These are phyloP conservation scores for Ophion ventricosus DNA, from an alignment of 2,888 invertebrate species.

Conservation along the genomic window DNA sequence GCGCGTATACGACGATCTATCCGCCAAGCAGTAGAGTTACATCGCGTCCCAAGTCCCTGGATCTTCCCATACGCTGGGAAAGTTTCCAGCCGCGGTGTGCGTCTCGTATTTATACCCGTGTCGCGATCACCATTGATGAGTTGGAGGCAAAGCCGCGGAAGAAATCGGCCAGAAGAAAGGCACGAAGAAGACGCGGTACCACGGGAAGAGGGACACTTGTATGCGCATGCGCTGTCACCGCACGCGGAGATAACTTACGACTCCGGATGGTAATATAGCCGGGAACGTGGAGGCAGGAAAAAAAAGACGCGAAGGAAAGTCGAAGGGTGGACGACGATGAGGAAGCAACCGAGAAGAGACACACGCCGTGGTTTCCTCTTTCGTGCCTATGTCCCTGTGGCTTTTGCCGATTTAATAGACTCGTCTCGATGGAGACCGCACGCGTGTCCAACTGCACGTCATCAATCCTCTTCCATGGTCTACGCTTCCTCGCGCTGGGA, in stretches of 20 bases:
- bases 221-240: conserved; percentile 75
- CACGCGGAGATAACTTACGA: conserved; percentile 75
- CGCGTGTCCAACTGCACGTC: conserved; percentile 1
- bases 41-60: not conserved
- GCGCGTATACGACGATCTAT: not conserved
- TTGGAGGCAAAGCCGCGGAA: not conserved
- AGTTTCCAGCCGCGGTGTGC: not conserved
- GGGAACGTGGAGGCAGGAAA: conserved; percentile 2
- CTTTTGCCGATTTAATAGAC: conserved; percentile 77
- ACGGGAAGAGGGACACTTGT: conserved; percentile 71
- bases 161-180: conserved; percentile 34
- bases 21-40: not conserved
- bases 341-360: conserved; percentile 64
- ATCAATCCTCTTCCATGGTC: conserved; percentile 69
- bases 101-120: not conserved
- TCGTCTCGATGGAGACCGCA: conserved; percentile 75
- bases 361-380: conserved; percentile 46
- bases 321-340: conserved; percentile 51
- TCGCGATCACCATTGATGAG: conserved; percentile 10
- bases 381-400: conserved; percentile 69
- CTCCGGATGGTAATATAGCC: conserved; percentile 73
- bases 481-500: conserved; percentile 36
- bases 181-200: conserved; percentile 53
- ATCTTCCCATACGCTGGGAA: conserved; percentile 18
- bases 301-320: conserved; percentile 1